Conservation (phyloP, 2,797 vertebrate genomes). For the Ficedula albicollis region DNA sequence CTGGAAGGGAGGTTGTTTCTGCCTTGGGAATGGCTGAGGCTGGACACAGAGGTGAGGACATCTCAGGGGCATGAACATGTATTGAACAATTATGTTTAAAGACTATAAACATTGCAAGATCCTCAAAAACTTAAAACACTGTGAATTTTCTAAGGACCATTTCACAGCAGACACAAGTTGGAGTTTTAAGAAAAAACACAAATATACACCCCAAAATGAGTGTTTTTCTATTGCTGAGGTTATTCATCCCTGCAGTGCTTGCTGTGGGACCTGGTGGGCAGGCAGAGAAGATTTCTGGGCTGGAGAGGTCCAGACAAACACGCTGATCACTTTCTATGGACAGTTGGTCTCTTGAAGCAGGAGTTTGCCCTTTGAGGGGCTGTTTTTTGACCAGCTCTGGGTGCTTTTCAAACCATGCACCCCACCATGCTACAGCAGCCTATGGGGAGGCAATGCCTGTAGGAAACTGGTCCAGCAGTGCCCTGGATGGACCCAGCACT, state of each 20-base stretch:
- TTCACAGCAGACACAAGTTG: background rate
- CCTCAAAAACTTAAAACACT: background rate
- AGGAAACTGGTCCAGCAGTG: background rate
- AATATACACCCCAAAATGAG: rapidly evolving
- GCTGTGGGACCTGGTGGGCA: background rate
- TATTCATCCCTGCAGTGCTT: rapidly evolving
- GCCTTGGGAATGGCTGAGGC: background rate
- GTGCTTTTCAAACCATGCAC: background rate
- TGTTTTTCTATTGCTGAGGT: rapidly evolving
- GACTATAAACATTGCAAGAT: background rate
- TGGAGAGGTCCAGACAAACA: background rate
- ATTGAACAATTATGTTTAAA: rapidly evolving
- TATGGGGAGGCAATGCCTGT: background rate
- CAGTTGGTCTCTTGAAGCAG: background rate
- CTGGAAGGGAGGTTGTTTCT: background rate
- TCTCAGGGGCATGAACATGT: rapidly evolving
- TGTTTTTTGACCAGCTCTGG: background rate
- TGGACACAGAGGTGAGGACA: background rate
- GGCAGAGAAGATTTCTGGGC: background rate
- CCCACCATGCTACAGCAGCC: rapidly evolving
- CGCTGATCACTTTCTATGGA: rapidly evolving
- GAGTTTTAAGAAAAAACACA: background rate
- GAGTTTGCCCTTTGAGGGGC: background rate
- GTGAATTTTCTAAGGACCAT: background rate
- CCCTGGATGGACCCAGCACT: background rate